Base-by-base conservation (phyloP, 2,797 vertebrate species). In the Pseudomugil gertrudae region DNA sequence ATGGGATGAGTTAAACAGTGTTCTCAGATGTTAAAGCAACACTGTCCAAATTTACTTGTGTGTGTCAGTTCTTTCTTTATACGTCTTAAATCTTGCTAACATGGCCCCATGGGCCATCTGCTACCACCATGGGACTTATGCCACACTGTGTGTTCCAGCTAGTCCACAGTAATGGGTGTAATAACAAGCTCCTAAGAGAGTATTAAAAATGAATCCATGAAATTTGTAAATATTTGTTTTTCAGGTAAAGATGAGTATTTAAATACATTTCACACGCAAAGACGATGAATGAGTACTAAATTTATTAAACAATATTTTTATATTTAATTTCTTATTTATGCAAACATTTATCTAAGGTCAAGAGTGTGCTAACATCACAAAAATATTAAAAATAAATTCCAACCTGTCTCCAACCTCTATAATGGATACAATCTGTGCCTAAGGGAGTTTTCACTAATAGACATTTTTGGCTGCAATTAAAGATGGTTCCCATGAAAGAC, bases 11-110 rank as follows among this genome's bases (percentile, higher is more conserved):
- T 93, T 94, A 95, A 95, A 95, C 93, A 95, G 95, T 89, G 92
- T 95, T 95, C 95, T 95, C 95, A 96, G 95, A 98, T 96, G 95
- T 96, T 94, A 84, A 89, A 84, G 90, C 89, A 84, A 90, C 89
- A 90, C 90, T 93, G 92, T 92, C 91, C 84, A 93, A 88, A 93
- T 93, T 83, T 92, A 92, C 93, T 92, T 93, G 89, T 86, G 85
- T 83, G 88, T 91, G 91, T 92, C 85, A 83, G 69, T 84, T 81
- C 84, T 89, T 84, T 81, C 84, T 89, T 85, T 92, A 82, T 87
- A 80, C 85, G 84, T 90, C 90, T 86, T 88, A 92, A 89, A 92
- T 93, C 88, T 91, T 84, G 87, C 80, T 82, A 92, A 88, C 84
- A 85, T 78, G 84, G 85, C 86, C 85, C 87, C 85, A 63, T 68